phyloP scores from a whole-genome alignment of 2,888 invertebrate genomes.

The Hypena proboscidalis region DNA sequence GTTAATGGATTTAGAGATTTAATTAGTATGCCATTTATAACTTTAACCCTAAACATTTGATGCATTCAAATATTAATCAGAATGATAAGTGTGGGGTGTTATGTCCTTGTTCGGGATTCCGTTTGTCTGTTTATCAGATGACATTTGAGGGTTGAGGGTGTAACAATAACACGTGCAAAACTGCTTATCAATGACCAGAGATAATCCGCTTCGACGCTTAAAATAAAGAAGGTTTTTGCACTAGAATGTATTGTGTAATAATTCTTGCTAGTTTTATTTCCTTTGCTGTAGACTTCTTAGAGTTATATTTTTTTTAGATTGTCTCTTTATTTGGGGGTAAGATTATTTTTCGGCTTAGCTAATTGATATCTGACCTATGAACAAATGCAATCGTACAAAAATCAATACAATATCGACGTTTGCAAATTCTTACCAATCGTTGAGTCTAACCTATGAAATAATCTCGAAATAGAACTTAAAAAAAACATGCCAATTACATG shows the following conservation, averaged over 20 bases:
- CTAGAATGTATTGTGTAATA: constrained; percentile 15
- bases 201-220: constrained; percentile 44
- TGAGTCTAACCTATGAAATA: no score
- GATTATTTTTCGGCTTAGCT: no score
- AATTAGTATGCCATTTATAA: constrained; percentile 11
- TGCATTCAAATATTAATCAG: constrained; percentile 65
- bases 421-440: no score
- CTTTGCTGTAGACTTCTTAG: no score
- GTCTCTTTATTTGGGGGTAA: no score
- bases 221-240: constrained; percentile 22
- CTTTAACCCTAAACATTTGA: constrained; percentile 54
- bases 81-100: constrained; percentile 55
- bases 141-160: constrained; percentile 49
- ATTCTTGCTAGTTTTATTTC: constrained; percentile 10
- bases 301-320: no score
- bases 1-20: constrained; percentile 7
- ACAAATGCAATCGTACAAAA: no score
- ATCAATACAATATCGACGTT: no score
- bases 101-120: constrained; percentile 44
- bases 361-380: no score
- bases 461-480: no score
- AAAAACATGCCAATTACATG: no score
- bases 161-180: constrained; percentile 57
- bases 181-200: constrained; percentile 52
- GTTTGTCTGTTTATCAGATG: constrained; percentile 60